These are phyloP conservation scores for Eupleurogrammus muticus DNA, from an alignment of 2,797 vertebrate genomes.

Conservation along the genomic window DNA sequence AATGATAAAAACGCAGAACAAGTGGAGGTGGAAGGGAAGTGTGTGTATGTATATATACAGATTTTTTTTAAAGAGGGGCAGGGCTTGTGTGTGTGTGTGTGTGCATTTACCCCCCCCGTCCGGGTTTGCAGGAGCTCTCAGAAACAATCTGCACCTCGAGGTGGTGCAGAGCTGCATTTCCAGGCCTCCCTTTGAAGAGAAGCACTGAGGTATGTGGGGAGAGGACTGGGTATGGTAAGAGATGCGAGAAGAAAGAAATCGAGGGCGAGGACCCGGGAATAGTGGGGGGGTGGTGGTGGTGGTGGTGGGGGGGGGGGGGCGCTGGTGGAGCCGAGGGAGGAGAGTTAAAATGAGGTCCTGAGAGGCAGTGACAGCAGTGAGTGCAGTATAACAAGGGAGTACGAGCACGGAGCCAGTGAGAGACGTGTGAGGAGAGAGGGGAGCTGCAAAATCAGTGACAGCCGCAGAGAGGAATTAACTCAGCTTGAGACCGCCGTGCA, in stretches of 20 bases:
- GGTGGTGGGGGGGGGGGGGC: conserved; percentile 23
- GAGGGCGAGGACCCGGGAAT: conserved; percentile 46
- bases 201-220: conserved; percentile 34
- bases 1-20: too few relatives aligned
- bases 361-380: conserved; percentile 64
- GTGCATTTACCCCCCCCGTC: conserved; percentile 59
- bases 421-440: conserved; percentile 44
- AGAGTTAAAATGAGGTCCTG: conserved; percentile 68
- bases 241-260: conserved; percentile 56
- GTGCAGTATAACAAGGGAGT: conserved; percentile 60
- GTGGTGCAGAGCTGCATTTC: conserved; percentile 65
- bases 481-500: conserved; percentile 50
- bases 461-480: conserved; percentile 64
- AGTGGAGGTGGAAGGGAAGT: too few relatives aligned
- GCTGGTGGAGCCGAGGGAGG: conserved; percentile 43
- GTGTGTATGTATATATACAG: too few relatives aligned
- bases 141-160: conserved; percentile 74
- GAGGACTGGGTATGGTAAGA: conserved; percentile 33
- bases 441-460: conserved; percentile 60
- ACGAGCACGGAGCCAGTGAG: conserved; percentile 48
- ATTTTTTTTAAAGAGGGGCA: neutral
- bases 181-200: conserved; percentile 71
- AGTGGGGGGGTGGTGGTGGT: conserved; percentile 27
- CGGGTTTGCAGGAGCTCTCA: conserved; percentile 66
- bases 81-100: conserved; percentile 8